A percentile compares a stretch with the other conserved stretches of the same genome.
Evolutionary conservation across 2,113 vertebrate species (phyloP).

Genomic region (Bos indicus): DNA sequence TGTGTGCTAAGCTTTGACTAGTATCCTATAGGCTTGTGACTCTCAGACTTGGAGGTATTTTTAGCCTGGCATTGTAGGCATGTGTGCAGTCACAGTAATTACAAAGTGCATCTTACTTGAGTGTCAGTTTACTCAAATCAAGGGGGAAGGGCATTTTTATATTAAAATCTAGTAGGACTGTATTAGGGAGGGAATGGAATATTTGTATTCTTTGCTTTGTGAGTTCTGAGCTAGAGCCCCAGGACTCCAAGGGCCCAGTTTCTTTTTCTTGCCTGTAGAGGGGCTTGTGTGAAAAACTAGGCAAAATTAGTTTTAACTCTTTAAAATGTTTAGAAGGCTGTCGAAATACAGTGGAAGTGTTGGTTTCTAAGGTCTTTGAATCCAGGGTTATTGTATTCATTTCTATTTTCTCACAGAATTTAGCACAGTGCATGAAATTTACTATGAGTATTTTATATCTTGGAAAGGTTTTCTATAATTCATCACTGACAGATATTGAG

Average conservation of each 20-base stretch:
- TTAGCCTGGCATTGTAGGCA: neutral
- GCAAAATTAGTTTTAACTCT: neutral
- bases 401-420: conserved; percentile 16
- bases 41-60: conserved; percentile 16
- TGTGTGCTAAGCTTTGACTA: neutral
- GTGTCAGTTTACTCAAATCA: conserved; percentile 7
- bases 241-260: neutral
- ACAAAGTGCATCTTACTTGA: neutral
- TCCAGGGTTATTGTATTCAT: neutral
- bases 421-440: neutral
- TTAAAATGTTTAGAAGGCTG: neutral
- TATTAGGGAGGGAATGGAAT: neutral
- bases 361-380: neutral
- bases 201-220: neutral
- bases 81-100: conserved; percentile 6
- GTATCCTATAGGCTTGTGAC: neutral
- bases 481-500: neutral
- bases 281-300: neutral
- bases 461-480: conserved; percentile 25
- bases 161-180: neutral
- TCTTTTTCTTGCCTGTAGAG: neutral
- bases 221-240: neutral
- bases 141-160: neutral
- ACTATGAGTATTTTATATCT: neutral
- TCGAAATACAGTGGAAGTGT: neutral